Evolutionary conservation across 1,140 invertebrate species (phyloP), one percentile per base, ranked within the genome.

Genomic region (Ctenoplectra terminalis): DNA sequence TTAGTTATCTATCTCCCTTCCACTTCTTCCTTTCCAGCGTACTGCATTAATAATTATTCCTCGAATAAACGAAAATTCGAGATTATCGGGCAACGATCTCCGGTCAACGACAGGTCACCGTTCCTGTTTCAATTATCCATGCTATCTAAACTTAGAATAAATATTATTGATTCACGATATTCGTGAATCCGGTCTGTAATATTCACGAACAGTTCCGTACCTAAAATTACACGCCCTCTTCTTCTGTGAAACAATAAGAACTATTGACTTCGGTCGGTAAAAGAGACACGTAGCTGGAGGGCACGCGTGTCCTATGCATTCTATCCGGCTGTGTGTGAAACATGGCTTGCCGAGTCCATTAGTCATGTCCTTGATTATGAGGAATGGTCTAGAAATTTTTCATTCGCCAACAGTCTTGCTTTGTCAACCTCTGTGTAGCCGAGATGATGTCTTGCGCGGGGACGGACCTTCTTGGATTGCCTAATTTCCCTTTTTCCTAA

Each of bases 121-220:
- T 48, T 60, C 50, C 63, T 79, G 66, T 86, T 78, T 86, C 77
- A 86, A 86, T 86, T 86, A 85, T 78, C 43, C 69, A 8, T 54
- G 48, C 31, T 52, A 56, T 1, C n/a, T 17, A 13, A 11, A 34
- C 26, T 40, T 3, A 46, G 61, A 78, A 82, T 86, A 86, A 78
- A 52, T 82, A 73, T 85, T 69, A 54, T 76, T 26, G 71, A 74
- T 78, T 61, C 37, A 43, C n/a, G 67, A 78, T 74, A 58, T 63
- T 70, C 69, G 46, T 40, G 43, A 50, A 56, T 50, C 1, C 43
- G 34, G 37, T 43, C 40, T 50, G 46, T 20, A 23, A 79, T 67
- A 67, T 66, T 79, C 52, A 50, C 52, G 43, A 79, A 26, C 58
- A 40, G 50, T 34, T 52, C n/a, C n/a, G n/a, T n/a, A n/a, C 23